A percentile compares a stretch with the other conserved stretches of the same genome.
Evolutionary conservation across 1,140 invertebrate genomes (phyloP).

Genomic region (Brachionus koreanus): DNA sequence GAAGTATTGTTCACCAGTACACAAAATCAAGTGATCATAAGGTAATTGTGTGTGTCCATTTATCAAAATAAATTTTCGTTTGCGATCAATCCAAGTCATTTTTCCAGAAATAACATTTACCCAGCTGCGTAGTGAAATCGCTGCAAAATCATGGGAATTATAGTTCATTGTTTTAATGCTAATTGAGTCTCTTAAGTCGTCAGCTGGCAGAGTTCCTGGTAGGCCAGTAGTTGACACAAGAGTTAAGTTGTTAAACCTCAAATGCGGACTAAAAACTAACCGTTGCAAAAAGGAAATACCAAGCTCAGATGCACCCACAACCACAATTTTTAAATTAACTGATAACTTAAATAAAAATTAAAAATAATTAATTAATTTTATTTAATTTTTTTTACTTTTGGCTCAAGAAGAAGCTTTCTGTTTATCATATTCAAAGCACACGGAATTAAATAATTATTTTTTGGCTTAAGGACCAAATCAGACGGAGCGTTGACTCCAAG

Average conservation of each 20-base stretch:
- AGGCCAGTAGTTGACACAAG: conserved; percentile 67
- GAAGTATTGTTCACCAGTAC: conserved; percentile 56
- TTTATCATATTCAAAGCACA: conserved; percentile 55
- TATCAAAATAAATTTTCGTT: conserved; percentile 54
- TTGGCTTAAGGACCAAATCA: conserved; percentile 51
- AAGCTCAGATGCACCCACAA: conserved; percentile 70
- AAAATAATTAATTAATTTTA: conserved; percentile 28
- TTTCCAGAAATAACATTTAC: conserved; percentile 57
- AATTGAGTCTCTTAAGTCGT: conserved; percentile 51
- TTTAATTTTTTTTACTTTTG: conserved; percentile 50
- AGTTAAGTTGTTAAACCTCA: conserved; percentile 58
- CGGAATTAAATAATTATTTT: background rate
- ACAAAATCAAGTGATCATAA: conserved; percentile 57
- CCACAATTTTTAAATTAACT: conserved; percentile 65
- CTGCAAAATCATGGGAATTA: background rate
- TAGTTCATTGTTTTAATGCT: conserved; percentile 45
- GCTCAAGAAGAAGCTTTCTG: conserved; percentile 57
- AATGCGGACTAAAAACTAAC: conserved; percentile 52
- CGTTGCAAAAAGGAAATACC: conserved; percentile 59
- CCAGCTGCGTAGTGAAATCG: conserved; percentile 53
- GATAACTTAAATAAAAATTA: conserved; percentile 51
- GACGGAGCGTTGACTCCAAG: conserved; percentile 57
- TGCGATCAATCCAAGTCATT: conserved; percentile 56
- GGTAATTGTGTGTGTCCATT: conserved; percentile 51
- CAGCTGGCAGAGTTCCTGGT: conserved; percentile 59